A percentile compares a stretch with the other conserved stretches of the same genome.
Conservation (phyloP, 2,797 vertebrate species). For the Saguinus oedipus region DNA sequence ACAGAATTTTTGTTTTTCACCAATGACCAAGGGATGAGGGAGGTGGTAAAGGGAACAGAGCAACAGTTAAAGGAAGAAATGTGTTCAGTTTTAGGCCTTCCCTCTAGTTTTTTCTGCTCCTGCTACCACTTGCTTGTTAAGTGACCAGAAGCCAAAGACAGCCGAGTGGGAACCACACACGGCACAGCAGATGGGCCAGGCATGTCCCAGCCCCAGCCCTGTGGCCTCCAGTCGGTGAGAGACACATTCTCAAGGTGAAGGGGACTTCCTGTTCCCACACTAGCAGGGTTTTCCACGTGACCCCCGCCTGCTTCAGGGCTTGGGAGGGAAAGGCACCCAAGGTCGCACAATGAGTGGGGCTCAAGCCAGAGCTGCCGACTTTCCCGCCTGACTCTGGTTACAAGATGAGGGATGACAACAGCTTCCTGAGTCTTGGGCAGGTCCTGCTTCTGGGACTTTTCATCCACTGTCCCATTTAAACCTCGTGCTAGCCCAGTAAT, state of each 20-base stretch:
- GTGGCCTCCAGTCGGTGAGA: not conserved
- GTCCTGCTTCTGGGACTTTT: not conserved
- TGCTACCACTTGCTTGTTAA: not conserved
- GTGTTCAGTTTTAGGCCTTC: not conserved
- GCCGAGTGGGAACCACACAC: accelerated
- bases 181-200: not conserved
- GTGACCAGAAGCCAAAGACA: not conserved
- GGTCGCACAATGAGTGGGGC: not conserved
- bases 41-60: not conserved
- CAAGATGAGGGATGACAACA: not conserved
- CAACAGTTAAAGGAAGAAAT: not conserved
- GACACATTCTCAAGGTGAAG: accelerated
- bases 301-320: not conserved
- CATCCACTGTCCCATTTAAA: too few relatives aligned
- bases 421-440: not conserved
- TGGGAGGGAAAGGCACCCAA: not conserved
- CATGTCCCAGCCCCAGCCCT: not conserved
- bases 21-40: not conserved
- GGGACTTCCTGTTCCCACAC: not conserved
- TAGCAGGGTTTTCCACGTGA: not conserved
- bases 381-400: not conserved
- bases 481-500: not conserved
- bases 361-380: not conserved
- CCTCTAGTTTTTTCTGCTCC: not conserved
- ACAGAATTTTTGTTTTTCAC: not conserved